Evolutionary conservation across 2,888 invertebrate genomes (phyloP).

Genomic region (Tachina fera): DNA sequence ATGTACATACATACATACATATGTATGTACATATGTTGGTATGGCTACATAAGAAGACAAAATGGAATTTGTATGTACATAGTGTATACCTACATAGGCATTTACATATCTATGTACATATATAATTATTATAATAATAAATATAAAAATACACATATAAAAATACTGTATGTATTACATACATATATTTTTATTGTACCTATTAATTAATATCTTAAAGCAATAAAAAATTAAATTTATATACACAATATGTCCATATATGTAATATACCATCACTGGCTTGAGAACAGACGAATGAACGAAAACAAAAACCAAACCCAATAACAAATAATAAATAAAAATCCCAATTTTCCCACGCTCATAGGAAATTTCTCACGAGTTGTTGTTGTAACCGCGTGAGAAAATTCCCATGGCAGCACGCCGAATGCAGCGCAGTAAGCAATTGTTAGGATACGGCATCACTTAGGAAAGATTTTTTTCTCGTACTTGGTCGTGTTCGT

Average conservation of each 20-base stretch:
- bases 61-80: not conserved
- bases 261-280: conserved; percentile 30
- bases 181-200: too few species aligned
- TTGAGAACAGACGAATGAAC: conserved; percentile 40
- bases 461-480: conserved; percentile 61
- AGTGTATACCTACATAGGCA: not conserved
- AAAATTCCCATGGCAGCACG: conserved; percentile 75
- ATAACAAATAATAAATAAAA: conserved; percentile 68
- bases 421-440: conserved; percentile 74
- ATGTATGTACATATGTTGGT: not conserved
- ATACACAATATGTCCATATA: not conserved
- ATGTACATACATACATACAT: not conserved
- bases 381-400: conserved; percentile 71
- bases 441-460: conserved; percentile 59
- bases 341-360: conserved; percentile 80
- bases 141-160: too few species aligned
- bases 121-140: not conserved
- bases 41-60: not conserved
- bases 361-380: conserved; percentile 79
- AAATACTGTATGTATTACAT: too few species aligned
- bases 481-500: conserved; percentile 72
- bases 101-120: too few species aligned
- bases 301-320: conserved; percentile 44
- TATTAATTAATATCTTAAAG: not conserved
- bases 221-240: not conserved